Base-by-base conservation (phyloP, 2,797 vertebrate species). In the Brachymystax lenok region DNA sequence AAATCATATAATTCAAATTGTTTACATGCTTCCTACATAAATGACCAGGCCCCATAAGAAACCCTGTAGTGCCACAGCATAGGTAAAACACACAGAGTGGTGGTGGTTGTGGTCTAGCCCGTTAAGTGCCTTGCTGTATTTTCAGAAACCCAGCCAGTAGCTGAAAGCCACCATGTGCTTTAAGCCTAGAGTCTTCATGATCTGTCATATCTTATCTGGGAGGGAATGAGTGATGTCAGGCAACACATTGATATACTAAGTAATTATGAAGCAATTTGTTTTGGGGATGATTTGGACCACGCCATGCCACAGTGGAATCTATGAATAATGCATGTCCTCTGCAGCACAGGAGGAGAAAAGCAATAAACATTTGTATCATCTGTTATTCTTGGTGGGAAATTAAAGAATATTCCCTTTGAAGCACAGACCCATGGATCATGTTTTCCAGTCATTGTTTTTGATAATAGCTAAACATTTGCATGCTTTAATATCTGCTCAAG, bases 231-330 rank as follows among this genome's bases (percentile, higher is more conserved):
- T 24, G 35, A 21, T 71, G 35, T 50, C 69, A 71, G 30, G 24
- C 21, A 27, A 59, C 19, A 74, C 68, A 61, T 33, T 46, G n/a
- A 64, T 27, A 63, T 16, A 74, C 56, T 17, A 63, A 61, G 64
- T 71, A 77, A 80, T 77, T 80, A 77, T 70, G 72, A 63, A 35
- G 35, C 66, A 21, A 73, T 80, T 80, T 77, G 71, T 80, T 76
- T 74, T 67, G 73, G 35, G 24, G 69, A 46, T 69, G 74, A 75
- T 76, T 35, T 46, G 64, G n/a, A 56, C 70, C 35, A 71, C n/a
- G 54, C 27, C 28, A 35, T 13, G 28, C 21, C 56, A 59, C 3
- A 59, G 56, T 19, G 19, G 56, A 35, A 21, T 8, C 5, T 12
- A 63, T 80, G 75, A 77, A 80, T 77, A 77, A 77, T 74, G 73